A percentile compares a stretch with the other conserved stretches of the same genome.
phyloP scores from a whole-genome alignment of 2,797 vertebrate species.

The Thamnophis elegans region DNA sequence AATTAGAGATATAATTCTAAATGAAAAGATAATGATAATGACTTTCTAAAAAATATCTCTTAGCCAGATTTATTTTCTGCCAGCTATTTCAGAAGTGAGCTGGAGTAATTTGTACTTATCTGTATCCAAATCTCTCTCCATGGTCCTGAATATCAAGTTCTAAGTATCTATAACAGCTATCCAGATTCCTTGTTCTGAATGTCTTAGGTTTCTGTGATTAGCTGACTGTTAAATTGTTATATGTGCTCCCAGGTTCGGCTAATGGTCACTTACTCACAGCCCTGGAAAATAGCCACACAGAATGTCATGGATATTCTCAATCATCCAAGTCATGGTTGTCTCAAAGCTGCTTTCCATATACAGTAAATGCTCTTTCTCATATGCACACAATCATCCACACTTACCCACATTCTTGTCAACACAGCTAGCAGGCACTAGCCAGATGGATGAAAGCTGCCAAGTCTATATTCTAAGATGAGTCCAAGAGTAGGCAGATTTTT shows the following conservation, averaged over 20 bases:
- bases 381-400: background rate
- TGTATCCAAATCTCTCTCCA: background rate
- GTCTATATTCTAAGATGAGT: background rate
- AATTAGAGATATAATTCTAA: background rate
- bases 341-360: background rate
- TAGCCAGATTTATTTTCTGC: background rate
- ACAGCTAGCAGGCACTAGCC: background rate
- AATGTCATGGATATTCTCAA: background rate
- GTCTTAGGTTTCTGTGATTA: background rate
- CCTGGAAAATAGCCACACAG: background rate
- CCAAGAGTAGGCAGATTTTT: background rate
- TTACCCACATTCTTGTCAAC: background rate
- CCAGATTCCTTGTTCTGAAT: background rate
- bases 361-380: background rate
- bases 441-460: background rate
- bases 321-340: background rate
- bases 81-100: background rate
- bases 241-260: background rate
- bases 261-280: background rate
- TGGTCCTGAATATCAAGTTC: background rate
- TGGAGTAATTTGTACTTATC: background rate
- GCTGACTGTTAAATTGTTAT: background rate
- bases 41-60: background rate
- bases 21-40: background rate
- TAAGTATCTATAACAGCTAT: background rate